These are phyloP conservation scores for Lomographa bimaculata DNA, from an alignment of 2,888 invertebrate species.

Conservation along the genomic window DNA sequence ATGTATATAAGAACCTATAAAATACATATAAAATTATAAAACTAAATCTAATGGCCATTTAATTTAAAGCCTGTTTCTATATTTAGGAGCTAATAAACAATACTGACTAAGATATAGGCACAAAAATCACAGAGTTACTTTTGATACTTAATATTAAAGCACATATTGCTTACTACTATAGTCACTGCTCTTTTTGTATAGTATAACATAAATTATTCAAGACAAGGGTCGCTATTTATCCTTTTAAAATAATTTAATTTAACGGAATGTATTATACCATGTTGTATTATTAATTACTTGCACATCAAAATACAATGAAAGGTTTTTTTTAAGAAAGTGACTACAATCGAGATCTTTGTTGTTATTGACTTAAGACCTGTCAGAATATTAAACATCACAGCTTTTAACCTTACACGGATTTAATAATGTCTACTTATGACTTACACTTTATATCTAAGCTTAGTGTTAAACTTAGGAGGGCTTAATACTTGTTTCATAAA, in stretches of 20 bases:
- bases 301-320: too few relatives aligned
- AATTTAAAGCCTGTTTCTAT: too few relatives aligned
- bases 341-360: constrained; percentile 19
- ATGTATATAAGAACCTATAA: too few relatives aligned
- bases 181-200: too few relatives aligned
- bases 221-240: too few relatives aligned
- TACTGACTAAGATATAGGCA: constrained; percentile 66
- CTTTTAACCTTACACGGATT: neutral
- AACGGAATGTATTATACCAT: too few relatives aligned
- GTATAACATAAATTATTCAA: too few relatives aligned
- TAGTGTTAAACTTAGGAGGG: constrained; percentile 81
- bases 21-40: neutral
- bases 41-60: neutral
- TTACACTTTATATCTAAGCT: constrained; percentile 66
- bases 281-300: too few relatives aligned
- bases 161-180: too few relatives aligned
- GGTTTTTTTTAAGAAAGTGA: neutral
- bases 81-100: constrained; percentile 30
- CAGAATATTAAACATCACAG: constrained; percentile 18
- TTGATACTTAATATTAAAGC: constrained; percentile 1
- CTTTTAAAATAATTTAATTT: too few relatives aligned
- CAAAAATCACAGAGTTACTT: constrained; percentile 57
- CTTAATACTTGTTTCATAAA: constrained; percentile 84
- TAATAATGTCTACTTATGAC: neutral
- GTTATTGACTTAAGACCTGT: constrained; percentile 9